phyloP scores from a whole-genome alignment of 2,797 vertebrate genomes.

The Crenuchus spilurus region DNA sequence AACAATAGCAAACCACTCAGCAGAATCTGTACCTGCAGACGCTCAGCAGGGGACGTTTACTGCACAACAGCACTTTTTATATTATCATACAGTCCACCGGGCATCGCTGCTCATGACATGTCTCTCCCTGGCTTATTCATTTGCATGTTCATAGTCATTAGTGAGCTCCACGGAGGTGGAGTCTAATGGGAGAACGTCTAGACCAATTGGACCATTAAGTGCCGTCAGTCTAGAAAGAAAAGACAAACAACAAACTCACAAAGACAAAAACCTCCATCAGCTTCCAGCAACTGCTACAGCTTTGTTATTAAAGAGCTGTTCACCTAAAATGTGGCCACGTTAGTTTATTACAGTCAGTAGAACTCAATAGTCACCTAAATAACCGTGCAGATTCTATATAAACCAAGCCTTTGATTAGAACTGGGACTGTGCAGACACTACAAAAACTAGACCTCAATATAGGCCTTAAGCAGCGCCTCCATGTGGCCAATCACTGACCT shows the following conservation, averaged over 20 bases:
- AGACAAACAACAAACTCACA: not conserved
- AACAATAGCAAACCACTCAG: slow-evolving; percentile 18
- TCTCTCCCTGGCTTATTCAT: not conserved
- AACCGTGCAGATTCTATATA: no score
- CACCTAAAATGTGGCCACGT: no score
- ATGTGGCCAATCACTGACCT: no score
- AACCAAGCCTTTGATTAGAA: no score
- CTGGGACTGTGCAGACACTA: no score
- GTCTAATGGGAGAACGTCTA: slow-evolving; percentile 13
- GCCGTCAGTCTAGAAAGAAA: not conserved
- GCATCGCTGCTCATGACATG: not conserved
- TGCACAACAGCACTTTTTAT: slow-evolving; percentile 11
- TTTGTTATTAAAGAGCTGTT: no score
- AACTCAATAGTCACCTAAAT: no score
- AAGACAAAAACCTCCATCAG: no score
- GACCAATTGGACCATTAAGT: not conserved
- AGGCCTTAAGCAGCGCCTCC: no score
- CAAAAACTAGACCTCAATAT: no score
- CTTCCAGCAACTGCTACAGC: no score
- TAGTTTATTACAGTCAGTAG: no score
- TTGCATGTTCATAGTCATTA: slow-evolving; percentile 9
- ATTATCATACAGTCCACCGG: slow-evolving; percentile 4
- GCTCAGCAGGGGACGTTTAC: slow-evolving; percentile 10
- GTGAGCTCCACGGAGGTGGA: not conserved
- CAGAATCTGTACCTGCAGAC: not conserved